Conservation (phyloP, 2,113 vertebrate species). For the Stegostoma tigrinum region DNA sequence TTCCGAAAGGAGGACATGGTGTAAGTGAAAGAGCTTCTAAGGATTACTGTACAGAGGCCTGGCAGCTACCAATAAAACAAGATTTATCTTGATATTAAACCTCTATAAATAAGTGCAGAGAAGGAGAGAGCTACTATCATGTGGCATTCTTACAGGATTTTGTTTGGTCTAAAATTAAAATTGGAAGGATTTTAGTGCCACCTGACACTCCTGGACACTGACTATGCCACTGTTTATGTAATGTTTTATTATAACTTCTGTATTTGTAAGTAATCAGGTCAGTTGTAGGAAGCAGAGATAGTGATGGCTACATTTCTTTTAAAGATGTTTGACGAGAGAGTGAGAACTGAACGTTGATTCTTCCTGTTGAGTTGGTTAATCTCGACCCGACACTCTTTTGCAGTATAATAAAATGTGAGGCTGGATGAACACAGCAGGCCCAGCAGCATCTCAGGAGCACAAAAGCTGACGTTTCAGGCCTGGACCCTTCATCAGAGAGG, state of each 20-base stretch:
- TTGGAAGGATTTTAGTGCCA: not conserved
- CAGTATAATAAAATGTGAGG: no score
- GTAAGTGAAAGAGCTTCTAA: not conserved
- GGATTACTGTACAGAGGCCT: not conserved
- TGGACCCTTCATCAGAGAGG: no score
- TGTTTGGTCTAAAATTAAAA: constrained; percentile 14
- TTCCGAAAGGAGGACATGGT: not conserved
- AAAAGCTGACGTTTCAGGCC: no score
- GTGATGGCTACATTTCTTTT: not conserved
- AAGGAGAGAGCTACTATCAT: not conserved
- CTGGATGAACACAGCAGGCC: no score
- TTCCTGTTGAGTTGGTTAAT: not conserved
- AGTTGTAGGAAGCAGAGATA: not conserved
- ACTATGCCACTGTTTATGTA: not conserved
- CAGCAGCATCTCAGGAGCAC: no score
- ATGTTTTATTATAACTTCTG: not conserved
- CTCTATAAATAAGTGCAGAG: not conserved
- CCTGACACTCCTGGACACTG: not conserved
- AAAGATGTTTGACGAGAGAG: not conserved
- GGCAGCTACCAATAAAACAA: not conserved
- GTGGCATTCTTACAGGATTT: not conserved
- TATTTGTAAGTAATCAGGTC: not conserved
- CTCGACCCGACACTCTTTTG: not conserved
- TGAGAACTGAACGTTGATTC: not conserved
- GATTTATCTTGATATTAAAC: not conserved